Evolutionary conservation across 2,113 vertebrate genomes (phyloP), one percentile per base, ranked within the genome.

Genomic region (Kryptolebias marmoratus): DNA sequence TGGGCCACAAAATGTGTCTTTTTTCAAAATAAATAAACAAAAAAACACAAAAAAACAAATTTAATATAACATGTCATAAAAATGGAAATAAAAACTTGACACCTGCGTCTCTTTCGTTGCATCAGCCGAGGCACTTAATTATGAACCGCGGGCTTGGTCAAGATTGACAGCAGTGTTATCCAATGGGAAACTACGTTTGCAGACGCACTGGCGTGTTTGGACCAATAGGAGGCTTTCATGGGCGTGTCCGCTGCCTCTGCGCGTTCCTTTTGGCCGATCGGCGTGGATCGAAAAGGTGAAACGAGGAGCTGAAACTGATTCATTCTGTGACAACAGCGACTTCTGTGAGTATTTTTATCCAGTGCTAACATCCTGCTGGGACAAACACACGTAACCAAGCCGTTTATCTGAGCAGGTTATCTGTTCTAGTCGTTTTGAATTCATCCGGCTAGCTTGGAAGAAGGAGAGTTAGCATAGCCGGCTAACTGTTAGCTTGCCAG

Each of bases 51-150:
- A 36, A 1, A 36, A 36, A 36, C 32, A 22, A 22, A 22, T 22
- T 22, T 22, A 22, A 22, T 59, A 12, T 42, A 16, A 42, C 15
- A 42, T 18, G 22, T 16, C 13, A 32, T 13, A 1, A 11, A 11
- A 22, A 5, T 8, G 4, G 22, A 42, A 36, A 48, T 15, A 14
- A 18, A 16, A 15, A n/a, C 2, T 1, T 68, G 14, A 47, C 73
- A 62, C 45, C 45, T 6, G 12, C 0, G 22, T 45, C 77, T 76
- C 84, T 86, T 81, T 27, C 57, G 62, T 95, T 95, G 94, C 94
- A 94, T 95, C 94, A 95, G 90, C 93, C 94, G 64, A 11, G 6
- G 31, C 50, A 16, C 16, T 14, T 18, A 49, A 56, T 0, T 67
- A 45, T 60, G 54, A 22, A 72, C 55, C 71, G 78, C 84, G 81